Conservation (phyloP, 2,888 invertebrate species). For the Patella ulyssiponensis region DNA sequence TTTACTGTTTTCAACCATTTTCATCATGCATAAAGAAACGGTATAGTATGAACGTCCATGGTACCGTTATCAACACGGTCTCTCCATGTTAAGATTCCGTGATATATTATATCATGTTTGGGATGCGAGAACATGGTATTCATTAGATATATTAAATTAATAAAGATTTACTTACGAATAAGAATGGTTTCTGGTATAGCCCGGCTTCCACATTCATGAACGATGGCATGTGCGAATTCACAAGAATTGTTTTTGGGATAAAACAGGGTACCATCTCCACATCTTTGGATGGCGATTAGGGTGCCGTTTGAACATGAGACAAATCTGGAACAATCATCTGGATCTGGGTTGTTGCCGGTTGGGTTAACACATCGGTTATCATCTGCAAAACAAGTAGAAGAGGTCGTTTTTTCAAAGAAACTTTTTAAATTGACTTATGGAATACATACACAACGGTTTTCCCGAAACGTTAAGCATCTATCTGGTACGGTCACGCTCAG, state of each 20-base stretch:
- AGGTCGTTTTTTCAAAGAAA: too few species aligned
- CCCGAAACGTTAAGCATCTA: too few species aligned
- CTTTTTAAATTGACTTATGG: too few species aligned
- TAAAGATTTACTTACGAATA: slow-evolving; percentile 39
- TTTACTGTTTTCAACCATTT: too few species aligned
- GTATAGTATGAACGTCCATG: too few species aligned
- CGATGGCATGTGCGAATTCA: slow-evolving; percentile 45
- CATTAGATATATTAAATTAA: neutral
- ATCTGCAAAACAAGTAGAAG: slow-evolving; percentile 27
- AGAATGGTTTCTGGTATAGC: slow-evolving; percentile 43
- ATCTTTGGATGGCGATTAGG: slow-evolving; percentile 45
- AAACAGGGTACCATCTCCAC: slow-evolving; percentile 49
- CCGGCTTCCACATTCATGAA: slow-evolving; percentile 42
- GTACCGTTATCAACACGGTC: too few species aligned
- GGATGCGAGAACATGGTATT: neutral
- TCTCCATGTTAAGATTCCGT: too few species aligned
- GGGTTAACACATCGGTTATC: slow-evolving; percentile 45
- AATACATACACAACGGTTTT: too few species aligned
- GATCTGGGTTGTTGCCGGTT: slow-evolving; percentile 50
- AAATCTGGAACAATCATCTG: slow-evolving; percentile 50
- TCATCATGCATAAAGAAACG: too few species aligned
- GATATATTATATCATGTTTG: neutral
- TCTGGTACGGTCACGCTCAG: too few species aligned
- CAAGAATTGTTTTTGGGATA: slow-evolving; percentile 46
- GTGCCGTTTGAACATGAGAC: slow-evolving; percentile 49